Evolutionary conservation across 2,888 invertebrate species (phyloP).

Genomic region (Heteromyza rotundicornis): DNA sequence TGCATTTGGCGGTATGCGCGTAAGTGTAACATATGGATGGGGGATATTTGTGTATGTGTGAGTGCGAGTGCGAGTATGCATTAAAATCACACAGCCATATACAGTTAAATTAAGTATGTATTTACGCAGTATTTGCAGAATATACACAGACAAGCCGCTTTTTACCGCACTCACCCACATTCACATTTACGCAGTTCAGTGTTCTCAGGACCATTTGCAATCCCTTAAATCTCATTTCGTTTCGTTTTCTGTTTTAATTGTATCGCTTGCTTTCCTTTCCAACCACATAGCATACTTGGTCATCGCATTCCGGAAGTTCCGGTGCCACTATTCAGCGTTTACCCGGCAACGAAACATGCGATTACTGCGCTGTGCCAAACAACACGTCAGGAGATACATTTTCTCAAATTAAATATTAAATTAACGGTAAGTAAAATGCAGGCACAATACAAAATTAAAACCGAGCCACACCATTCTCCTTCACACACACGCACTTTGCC

Average conservation of each 20-base stretch:
- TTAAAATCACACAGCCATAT: conserved; percentile 5
- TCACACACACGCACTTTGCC: not conserved
- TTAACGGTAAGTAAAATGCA: conserved; percentile 60
- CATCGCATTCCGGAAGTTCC: conserved; percentile 64
- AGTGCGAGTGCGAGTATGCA: not conserved
- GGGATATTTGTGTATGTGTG: not conserved
- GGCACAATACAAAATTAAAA: not conserved
- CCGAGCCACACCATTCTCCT: too few species aligned
- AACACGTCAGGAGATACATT: conserved; percentile 66
- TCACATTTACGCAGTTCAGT: conserved; percentile 15
- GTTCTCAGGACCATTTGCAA: too few species aligned
- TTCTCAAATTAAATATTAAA: conserved; percentile 62
- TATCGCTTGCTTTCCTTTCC: too few species aligned
- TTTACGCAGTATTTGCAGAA: conserved; percentile 51
- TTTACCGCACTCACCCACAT: conserved; percentile 18
- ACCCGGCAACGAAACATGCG: conserved; percentile 68
- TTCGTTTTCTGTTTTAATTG: too few species aligned
- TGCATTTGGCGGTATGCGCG: conserved; percentile 20
- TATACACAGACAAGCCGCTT: conserved; percentile 38
- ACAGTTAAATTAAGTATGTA: conserved; percentile 45
- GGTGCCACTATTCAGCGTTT: conserved; percentile 65
- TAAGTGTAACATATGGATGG: conserved; percentile 2
- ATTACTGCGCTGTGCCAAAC: conserved; percentile 67
- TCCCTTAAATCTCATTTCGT: too few species aligned
- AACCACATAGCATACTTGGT: conserved; percentile 63